A percentile compares a stretch with the other conserved stretches of the same genome.
Conservation (phyloP, 37 sponge, comb jelly and placozoan species). For the Beroe forskalii region DNA sequence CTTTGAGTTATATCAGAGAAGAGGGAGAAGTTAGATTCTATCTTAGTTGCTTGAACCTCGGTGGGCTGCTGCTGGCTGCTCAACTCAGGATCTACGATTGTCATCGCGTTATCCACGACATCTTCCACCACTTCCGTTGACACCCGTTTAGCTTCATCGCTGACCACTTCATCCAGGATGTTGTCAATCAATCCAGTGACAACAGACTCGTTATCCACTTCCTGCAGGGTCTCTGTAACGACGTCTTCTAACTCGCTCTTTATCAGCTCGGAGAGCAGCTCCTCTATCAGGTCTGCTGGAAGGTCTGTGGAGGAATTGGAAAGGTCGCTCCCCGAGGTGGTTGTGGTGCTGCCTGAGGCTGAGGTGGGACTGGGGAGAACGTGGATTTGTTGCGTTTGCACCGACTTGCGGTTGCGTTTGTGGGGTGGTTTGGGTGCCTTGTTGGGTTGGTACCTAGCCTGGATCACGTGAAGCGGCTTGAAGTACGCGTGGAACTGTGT, state of each 20-base stretch:
- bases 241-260: background rate
- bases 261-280: constrained; percentile 22
- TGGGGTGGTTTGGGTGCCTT: background rate
- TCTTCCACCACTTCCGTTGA: background rate
- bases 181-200: background rate
- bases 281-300: background rate
- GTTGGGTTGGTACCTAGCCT: constrained; percentile 27
- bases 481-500: constrained; percentile 57
- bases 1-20: background rate
- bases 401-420: background rate
- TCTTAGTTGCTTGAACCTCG: background rate
- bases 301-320: background rate
- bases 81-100: background rate
- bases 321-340: background rate
- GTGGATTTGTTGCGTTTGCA: background rate
- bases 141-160: background rate
- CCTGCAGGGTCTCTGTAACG: background rate
- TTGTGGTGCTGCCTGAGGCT: background rate
- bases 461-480: constrained; percentile 56
- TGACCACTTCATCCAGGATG: background rate
- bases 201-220: constrained; percentile 19
- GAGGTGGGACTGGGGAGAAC: background rate
- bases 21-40: constrained; percentile 28
- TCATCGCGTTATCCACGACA: background rate
- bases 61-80: background rate